A percentile compares a stretch with the other conserved stretches of the same genome.
These are phyloP conservation scores for Epinephelus fuscoguttatus DNA, from an alignment of 2,113 vertebrate genomes.

Conservation along the genomic window DNA sequence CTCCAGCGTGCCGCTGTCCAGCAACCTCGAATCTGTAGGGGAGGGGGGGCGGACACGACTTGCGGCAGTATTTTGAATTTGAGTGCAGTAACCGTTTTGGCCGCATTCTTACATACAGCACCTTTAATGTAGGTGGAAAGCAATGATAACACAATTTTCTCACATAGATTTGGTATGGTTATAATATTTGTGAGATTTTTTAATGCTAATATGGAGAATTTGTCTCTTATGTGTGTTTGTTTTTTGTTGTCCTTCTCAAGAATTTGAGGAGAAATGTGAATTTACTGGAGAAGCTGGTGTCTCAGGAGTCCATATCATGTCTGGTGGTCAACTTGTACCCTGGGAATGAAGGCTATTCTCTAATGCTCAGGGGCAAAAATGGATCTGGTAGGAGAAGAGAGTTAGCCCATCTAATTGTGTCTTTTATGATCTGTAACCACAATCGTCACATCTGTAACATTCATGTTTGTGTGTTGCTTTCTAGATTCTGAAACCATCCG, in stretches of 20 bases:
- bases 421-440: not conserved
- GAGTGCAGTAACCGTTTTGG: too few relatives aligned
- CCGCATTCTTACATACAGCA: too few relatives aligned
- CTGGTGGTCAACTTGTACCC: constrained; percentile 98
- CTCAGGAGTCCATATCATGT: constrained; percentile 96
- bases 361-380: constrained; percentile 99
- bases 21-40: too few relatives aligned
- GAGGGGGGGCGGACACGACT: too few relatives aligned
- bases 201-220: not conserved
- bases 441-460: not conserved
- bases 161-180: not conserved
- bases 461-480: constrained; percentile 18
- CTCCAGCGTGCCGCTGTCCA: too few relatives aligned
- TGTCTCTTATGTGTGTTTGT: not conserved
- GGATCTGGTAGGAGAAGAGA: constrained; percentile 90
- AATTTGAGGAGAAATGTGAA: constrained; percentile 99
- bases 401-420: not conserved
- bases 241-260: constrained; percentile 79
- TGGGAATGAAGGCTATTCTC: constrained; percentile 98
- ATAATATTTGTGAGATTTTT: not conserved
- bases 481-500: constrained; percentile 98
- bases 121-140: not conserved
- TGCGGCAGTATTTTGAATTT: too few relatives aligned
- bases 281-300: constrained; percentile 97
- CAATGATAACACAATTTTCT: not conserved